Base-by-base conservation (phyloP, 2,888 invertebrate species). In the Arge pagana region DNA sequence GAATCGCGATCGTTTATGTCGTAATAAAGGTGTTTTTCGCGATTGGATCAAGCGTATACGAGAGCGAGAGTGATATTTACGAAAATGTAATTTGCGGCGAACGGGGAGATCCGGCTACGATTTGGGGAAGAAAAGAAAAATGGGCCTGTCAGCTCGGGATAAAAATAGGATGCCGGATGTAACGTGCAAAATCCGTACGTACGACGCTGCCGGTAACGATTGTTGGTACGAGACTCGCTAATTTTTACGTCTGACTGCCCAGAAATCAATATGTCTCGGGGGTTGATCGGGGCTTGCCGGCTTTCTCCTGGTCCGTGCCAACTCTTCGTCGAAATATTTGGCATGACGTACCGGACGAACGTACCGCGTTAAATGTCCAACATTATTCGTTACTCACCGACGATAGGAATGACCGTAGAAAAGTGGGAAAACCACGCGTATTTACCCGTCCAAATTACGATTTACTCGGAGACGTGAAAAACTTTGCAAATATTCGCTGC, bases 191-290 rank as follows among this genome's bases (percentile, higher is more conserved):
- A n/a, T n/a, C n/a, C n/a, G n/a, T n/a, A n/a, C n/a, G n/a, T n/a
- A n/a, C n/a, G n/a, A n/a, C n/a, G n/a, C n/a, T n/a, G n/a, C n/a
- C n/a, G 2, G 13, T 33, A 31, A 33, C 33, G 21, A 1, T 33
- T 15, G 45, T 11, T 23, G 45, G 19, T 45, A 35, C 33, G 45
- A 30, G 33, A 31, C 35, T 45, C 24, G 33, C 33, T 33, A 23
- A 45, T 23, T 33, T 45, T 45, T 33, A 10, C 16, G 45, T 45
- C 45, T 23, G 45, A 50, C 39, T 31, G 31, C 33, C 49, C 26
- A 41, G 42, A 50, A 50, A 50, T 50, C 50, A 50, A 50, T 50
- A 50, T 43, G 42, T 50, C 41, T 42, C 26, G 41, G 33, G n/a
- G n/a, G 48, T 37, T 36, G 48, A 39, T 36, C 36, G 28, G 48